Evolutionary conservation across 2,113 vertebrate species (phyloP), one percentile per base, ranked within the genome.

Genomic region (Atrichornis clamosus): DNA sequence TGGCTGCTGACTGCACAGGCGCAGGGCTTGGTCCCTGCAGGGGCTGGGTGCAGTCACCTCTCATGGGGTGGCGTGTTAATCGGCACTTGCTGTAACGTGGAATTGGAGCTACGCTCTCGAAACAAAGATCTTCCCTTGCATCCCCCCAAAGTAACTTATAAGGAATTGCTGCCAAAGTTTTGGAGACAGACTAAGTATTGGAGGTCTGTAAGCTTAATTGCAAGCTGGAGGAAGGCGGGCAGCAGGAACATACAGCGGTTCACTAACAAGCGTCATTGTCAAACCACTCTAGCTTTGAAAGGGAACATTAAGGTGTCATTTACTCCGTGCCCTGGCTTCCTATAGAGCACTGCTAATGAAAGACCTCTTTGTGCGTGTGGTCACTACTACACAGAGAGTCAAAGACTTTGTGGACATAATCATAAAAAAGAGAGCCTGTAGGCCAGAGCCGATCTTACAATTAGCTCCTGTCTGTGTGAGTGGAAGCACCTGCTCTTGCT

Each of bases 221-320:
- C 59, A 95, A 78, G 56, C 74, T 33, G 62, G 37, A 89, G 77
- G 75, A 91, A 23, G 4, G 84, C 2, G 5, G 92, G 47, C 77
- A 87, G 93, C 59, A 94, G 65, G 79, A 95, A 85, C 32, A 15
- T 95, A 39, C 1, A 39, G 90, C 50, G 19, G 84, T 83, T 92
- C 77, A 33, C 88, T 97, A 90, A 96, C 91, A 95, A 94, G 95
- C 85, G 28, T 80, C 94, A 93, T 95, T 97, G 97, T 97, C 91
- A 93, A 97, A 96, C 92, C 93, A 79, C 94, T 84, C 76, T 6
- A 17, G 90, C 92, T 97, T 97, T 98, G 97, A 98, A 98, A 97
- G 92, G 75, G 96, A 98, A 97, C 96, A 96, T 97, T 97, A 98
- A 98, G 96, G 92, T 98, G 97, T 98, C 97, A 96, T 97, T 98